Base-by-base conservation (phyloP, 1,140 invertebrate genomes). In the Euwallacea similis region DNA sequence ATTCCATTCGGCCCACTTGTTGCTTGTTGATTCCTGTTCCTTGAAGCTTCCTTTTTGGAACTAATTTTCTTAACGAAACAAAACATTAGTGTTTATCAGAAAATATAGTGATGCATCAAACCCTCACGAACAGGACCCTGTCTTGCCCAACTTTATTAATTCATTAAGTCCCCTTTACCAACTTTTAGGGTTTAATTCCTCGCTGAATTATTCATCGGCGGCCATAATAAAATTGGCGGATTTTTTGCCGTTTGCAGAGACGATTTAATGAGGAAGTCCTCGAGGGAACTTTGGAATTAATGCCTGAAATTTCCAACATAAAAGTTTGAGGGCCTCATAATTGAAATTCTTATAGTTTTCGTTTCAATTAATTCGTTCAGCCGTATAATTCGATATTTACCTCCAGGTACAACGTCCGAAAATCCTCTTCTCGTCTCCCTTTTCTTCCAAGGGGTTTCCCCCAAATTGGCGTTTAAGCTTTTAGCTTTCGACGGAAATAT, bases 131-230 rank as follows among this genome's bases (percentile, higher is more conserved):
- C 13, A 13, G 9, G 9, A 50, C 46, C 46, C 9, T 11, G 46
- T 50, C 13, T 50, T 50, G 46, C 13, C 63, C 72, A 60, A 73
- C 66, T 75, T 74, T 74, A 74, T 74, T 74, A 75, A 71, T 75
- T 75, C 74, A 75, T 75, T 74, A 75, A 69, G 58, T 65, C 64
- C 73, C 67, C 72, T 75, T 74, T 54, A 63, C 41, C 59, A 72
- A 75, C 66, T 75, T 66, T 63, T 60, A 62, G 64, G 55, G 55
- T 67, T 73, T 70, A 67, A 73, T 75, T 62, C 33, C 50, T 47
- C 9, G 42, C 71, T 75, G 74, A 75, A 75, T 75, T 71, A 75
- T 75, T 73, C 74, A 75, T 61, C 47, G 63, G 21, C 13, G 50
- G 11, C 55, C 47, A 64, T 69, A 63, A 69, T 71, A 73, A 75